A percentile compares a stretch with the other conserved stretches of the same genome.
Conservation (phyloP, 2,113 vertebrate species). For the Peromyscus polionotus region DNA sequence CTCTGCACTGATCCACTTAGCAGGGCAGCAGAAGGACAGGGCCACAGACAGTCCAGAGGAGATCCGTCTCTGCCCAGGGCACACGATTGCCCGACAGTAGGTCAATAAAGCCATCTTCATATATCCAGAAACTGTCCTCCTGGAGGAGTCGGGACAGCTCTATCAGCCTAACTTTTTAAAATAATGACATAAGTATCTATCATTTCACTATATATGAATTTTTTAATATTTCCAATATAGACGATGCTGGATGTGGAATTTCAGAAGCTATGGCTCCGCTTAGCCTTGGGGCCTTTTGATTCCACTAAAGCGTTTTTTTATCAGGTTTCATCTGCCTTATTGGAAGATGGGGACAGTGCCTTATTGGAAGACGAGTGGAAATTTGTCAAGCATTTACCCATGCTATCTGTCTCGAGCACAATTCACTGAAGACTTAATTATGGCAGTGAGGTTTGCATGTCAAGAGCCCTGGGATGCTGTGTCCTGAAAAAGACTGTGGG, state of each 20-base stretch:
- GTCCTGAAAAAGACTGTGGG: neutral
- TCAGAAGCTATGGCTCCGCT: slow-evolving; percentile 72
- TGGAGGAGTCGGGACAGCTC: neutral
- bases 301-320: slow-evolving; percentile 70
- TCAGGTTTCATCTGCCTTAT: slow-evolving; percentile 82
- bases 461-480: neutral
- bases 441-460: neutral
- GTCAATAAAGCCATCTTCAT: neutral
- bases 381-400: slow-evolving; percentile 75
- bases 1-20: fast-evolving
- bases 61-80: neutral
- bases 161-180: slow-evolving; percentile 70
- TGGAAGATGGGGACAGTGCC: slow-evolving; percentile 70
- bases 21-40: fast-evolving
- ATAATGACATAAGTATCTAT: slow-evolving; percentile 81
- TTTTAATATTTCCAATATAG: slow-evolving; percentile 83
- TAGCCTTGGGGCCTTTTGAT: slow-evolving; percentile 77
- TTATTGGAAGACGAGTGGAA: slow-evolving; percentile 76
- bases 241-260: slow-evolving; percentile 74
- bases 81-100: fast-evolving
- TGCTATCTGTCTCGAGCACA: neutral
- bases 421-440: neutral
- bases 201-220: slow-evolving; percentile 83
- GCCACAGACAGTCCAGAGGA: fast-evolving
- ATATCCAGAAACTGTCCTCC: neutral